Base-by-base conservation (phyloP, 2,113 vertebrate species). In the Sinocyclocheilus anshuiensis region DNA sequence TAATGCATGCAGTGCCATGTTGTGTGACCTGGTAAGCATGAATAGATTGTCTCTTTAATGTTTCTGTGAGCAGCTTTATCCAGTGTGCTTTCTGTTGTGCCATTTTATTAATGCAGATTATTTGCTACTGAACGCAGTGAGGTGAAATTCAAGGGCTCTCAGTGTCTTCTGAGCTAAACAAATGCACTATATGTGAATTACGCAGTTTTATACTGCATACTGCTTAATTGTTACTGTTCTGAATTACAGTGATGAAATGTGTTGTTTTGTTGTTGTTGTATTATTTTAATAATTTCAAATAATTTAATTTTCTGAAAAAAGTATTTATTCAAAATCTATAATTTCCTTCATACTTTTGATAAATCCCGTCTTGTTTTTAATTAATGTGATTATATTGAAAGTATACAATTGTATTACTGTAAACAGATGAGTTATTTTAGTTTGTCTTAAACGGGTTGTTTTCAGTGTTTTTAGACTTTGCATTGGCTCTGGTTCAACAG, bases 201-300 rank as follows among this genome's bases (percentile, higher is more conserved):
- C 8, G 36, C 57, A 53, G 4, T 84, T 84, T 89, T 87, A 86
- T 80, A 81, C 67, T 50, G 42, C 67, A 48, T 6, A 20, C 65
- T 45, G 26, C 59, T 71, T 63, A 22, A 53, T 48, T 77, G n/a
- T 84, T 20, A 76, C 15, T 81, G 63, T 77, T 77, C 7, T 75
- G 55, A 77, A 39, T 10, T 26, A 26, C 42, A 45, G n/a, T 67
- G 50, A 53, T 55, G 76, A 24, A 77, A 24, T 61, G 42, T 55
- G 16, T 61, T 61, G 6, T 61, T 24, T 3, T 59, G 4, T 61
- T 48, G 1, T 48, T 61, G 22, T 12, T 65, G 16, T 22, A 36
- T 69, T 74, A 22, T 72, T 81, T 61, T 18, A 72, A 45, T 87
- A 9, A 65, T 78, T 26, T 24, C 10, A 74, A 18, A 11, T 5